These are phyloP conservation scores for Diarsia mendica DNA, from an alignment of 2,888 invertebrate species.

Conservation along the genomic window DNA sequence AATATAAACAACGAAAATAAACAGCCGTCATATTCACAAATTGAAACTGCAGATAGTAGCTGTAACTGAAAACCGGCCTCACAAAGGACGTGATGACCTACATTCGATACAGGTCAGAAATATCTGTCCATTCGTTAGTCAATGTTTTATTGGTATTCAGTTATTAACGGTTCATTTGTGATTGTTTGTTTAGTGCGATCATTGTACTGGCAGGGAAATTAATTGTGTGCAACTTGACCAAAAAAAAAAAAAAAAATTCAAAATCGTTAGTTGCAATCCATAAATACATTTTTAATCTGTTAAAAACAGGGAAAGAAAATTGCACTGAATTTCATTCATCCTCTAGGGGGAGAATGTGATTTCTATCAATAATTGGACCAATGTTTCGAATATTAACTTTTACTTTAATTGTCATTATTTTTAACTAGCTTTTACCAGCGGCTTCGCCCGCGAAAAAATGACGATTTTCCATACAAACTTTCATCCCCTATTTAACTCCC, in stretches of 20 bases:
- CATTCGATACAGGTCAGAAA: slow-evolving; percentile 40
- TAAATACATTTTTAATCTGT: too few species aligned
- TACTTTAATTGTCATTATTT: too few species aligned
- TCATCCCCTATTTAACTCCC: too few species aligned
- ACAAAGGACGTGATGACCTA: slow-evolving; percentile 37
- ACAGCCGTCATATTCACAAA: slow-evolving; percentile 20
- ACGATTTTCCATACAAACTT: too few species aligned
- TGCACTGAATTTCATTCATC: too few species aligned
- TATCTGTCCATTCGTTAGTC: slow-evolving; percentile 4
- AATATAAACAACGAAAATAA: background rate
- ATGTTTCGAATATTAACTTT: too few species aligned
- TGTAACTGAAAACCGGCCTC: slow-evolving; percentile 18
- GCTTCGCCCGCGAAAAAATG: too few species aligned
- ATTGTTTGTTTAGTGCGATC: background rate
- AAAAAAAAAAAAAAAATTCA: background rate
- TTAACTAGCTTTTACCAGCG: too few species aligned
- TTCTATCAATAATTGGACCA: too few species aligned
- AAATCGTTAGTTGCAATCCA: too few species aligned
- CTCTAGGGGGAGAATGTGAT: too few species aligned
- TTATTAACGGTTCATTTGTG: background rate
- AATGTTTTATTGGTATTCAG: slow-evolving; percentile 3
- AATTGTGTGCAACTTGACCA: background rate
- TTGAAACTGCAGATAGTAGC: slow-evolving; percentile 12
- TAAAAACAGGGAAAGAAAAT: too few species aligned
- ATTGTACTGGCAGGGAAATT: background rate